Conservation (phyloP, 2,888 invertebrate species). For the Hymenopus coronatus region DNA sequence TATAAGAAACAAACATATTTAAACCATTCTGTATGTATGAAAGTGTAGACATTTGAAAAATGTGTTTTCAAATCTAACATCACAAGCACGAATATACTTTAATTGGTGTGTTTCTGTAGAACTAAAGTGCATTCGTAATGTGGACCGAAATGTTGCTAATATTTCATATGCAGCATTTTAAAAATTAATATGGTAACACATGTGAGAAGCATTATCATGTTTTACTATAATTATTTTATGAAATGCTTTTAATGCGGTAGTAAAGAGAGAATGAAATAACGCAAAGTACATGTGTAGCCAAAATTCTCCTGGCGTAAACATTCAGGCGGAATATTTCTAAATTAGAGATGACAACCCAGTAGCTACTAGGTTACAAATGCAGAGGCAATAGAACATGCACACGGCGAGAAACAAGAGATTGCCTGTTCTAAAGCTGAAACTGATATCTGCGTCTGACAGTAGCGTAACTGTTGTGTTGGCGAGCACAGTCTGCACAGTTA, state of each 20-base stretch:
- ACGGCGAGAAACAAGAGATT: not conserved
- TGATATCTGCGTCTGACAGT: not conserved
- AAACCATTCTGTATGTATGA: not conserved
- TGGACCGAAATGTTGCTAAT: not conserved
- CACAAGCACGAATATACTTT: not conserved
- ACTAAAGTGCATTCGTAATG: not conserved
- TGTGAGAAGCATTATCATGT: not conserved
- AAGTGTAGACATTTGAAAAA: not conserved
- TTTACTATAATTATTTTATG: not conserved
- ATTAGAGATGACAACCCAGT: not conserved
- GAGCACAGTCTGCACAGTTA: no score
- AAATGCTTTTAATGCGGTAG: not conserved
- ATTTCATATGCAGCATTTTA: not conserved
- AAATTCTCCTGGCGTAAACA: not conserved
- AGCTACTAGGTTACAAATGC: not conserved
- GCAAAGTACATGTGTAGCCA: not conserved
- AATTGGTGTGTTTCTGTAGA: not conserved
- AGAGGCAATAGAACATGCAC: not conserved
- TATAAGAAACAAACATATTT: no score
- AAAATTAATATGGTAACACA: not conserved
- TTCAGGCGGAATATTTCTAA: not conserved
- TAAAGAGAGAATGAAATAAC: not conserved
- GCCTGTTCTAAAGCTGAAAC: not conserved
- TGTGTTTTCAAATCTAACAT: not conserved
- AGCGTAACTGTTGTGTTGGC: no score